A percentile compares a stretch with the other conserved stretches of the same genome.
phyloP scores from a whole-genome alignment of 2,113 vertebrate species.

The Sisor rabdophorus region DNA sequence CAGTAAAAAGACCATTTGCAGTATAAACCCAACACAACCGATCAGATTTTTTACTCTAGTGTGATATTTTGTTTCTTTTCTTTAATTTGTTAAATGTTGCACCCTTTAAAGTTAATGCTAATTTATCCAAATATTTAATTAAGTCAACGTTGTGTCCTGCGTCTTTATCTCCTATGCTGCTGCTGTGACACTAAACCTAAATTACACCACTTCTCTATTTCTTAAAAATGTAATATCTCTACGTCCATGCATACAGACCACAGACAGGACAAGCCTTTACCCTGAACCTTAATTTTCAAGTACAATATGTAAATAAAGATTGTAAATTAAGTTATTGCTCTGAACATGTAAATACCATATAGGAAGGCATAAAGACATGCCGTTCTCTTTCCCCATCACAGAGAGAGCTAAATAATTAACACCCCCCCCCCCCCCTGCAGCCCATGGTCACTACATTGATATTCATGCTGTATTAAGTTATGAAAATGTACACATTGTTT shows the following conservation, averaged over 20 bases:
- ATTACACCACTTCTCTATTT: conserved; percentile 15
- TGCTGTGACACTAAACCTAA: conserved; percentile 23
- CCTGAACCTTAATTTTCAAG: conserved; percentile 36
- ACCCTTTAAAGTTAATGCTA: background rate
- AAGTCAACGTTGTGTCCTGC: background rate
- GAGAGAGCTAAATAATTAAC: conserved; percentile 55
- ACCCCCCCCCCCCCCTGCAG: conserved; percentile 55
- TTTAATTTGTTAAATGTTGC: background rate
- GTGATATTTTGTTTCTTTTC: background rate
- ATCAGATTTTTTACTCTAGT: background rate
- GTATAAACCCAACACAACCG: background rate
- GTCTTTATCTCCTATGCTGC: background rate
- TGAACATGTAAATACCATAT: conserved; percentile 50
- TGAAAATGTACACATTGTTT: conserved; percentile 45
- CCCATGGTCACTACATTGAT: conserved; percentile 49
- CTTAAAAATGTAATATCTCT: conserved; percentile 28
- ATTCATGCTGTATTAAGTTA: conserved; percentile 50
- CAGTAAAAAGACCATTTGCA: conserved; percentile 10
- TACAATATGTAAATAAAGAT: conserved; percentile 60
- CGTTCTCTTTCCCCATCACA: conserved; percentile 56
- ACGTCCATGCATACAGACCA: conserved; percentile 10
- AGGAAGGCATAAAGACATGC: conserved; percentile 52
- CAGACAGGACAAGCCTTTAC: conserved; percentile 45
- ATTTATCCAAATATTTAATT: background rate
- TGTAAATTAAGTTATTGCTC: conserved; percentile 69